phyloP scores from a whole-genome alignment of 2,797 vertebrate species.

The Sebastes dallii region DNA sequence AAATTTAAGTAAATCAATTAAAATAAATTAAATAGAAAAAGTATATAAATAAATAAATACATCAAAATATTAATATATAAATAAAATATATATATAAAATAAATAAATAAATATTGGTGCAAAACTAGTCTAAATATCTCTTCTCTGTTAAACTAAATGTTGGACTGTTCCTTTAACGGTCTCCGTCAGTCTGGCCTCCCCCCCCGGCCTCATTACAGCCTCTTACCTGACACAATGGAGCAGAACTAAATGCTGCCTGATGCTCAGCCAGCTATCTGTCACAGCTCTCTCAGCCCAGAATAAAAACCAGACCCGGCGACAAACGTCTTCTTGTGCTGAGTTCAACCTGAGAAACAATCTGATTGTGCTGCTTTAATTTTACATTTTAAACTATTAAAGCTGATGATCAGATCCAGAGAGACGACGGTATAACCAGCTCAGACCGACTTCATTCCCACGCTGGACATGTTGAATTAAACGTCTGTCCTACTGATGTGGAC shows the following conservation, averaged over 20 bases:
- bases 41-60: too few species aligned
- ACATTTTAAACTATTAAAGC: neutral
- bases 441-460: neutral
- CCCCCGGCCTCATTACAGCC: conserved; percentile 37
- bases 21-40: too few species aligned
- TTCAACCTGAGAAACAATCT: neutral
- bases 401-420: neutral
- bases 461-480: neutral
- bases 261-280: conserved; percentile 47
- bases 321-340: neutral
- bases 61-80: too few species aligned
- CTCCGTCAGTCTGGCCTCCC: neutral
- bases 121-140: too few species aligned
- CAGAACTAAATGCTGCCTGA: conserved; percentile 64
- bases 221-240: conserved; percentile 59
- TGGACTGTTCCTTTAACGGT: conserved; percentile 1
- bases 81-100: too few species aligned
- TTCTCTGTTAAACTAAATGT: too few species aligned
- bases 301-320: too few species aligned
- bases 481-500: neutral
- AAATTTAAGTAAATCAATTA: too few species aligned
- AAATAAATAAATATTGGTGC: too few species aligned
- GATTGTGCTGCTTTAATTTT: neutral
- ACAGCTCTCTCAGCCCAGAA: conserved; percentile 40
- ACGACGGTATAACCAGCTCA: neutral